These are phyloP conservation scores for Engraulis encrasicolus DNA, from an alignment of 2,113 vertebrate genomes.

Conservation along the genomic window DNA sequence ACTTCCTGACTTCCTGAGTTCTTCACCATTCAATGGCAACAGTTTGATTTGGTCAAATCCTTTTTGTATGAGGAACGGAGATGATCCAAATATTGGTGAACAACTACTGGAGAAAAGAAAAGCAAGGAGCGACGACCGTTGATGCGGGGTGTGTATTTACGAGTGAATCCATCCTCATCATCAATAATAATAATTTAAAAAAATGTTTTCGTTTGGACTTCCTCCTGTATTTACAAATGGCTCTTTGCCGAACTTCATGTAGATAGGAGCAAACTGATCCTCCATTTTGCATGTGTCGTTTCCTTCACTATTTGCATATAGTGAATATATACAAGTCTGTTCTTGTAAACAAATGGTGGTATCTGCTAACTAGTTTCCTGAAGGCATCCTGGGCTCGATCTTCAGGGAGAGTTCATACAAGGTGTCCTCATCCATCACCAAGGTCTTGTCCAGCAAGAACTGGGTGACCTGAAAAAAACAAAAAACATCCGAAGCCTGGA, in stretches of 20 bases:
- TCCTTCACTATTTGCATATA: too few relatives aligned
- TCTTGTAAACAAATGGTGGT: not conserved
- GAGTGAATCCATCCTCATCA: not conserved
- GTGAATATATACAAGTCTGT: not conserved
- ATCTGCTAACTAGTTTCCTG: constrained; percentile 4
- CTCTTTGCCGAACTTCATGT: too few relatives aligned
- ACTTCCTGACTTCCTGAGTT: constrained; percentile 71
- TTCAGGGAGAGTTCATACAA: constrained; percentile 95
- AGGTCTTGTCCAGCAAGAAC: constrained; percentile 92
- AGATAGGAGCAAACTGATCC: not conserved
- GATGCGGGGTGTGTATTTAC: not conserved
- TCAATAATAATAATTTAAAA: too few relatives aligned
- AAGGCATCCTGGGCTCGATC: constrained; percentile 86
- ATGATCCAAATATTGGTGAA: constrained; percentile 12
- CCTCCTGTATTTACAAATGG: not conserved
- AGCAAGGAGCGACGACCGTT: too few relatives aligned
- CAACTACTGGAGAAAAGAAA: not conserved
- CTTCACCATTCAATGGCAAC: constrained; percentile 26
- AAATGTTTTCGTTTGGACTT: not conserved
- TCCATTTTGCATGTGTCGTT: not conserved
- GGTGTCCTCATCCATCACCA: constrained; percentile 95
- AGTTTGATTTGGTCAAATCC: constrained; percentile 24
- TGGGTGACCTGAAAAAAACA: constrained; percentile 85
- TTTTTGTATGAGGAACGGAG: not conserved
- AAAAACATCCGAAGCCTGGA: not conserved